A percentile compares a stretch with the other conserved stretches of the same genome.
Evolutionary conservation across 2,797 vertebrate genomes (phyloP).

Genomic region (Eulemur albifrons): DNA sequence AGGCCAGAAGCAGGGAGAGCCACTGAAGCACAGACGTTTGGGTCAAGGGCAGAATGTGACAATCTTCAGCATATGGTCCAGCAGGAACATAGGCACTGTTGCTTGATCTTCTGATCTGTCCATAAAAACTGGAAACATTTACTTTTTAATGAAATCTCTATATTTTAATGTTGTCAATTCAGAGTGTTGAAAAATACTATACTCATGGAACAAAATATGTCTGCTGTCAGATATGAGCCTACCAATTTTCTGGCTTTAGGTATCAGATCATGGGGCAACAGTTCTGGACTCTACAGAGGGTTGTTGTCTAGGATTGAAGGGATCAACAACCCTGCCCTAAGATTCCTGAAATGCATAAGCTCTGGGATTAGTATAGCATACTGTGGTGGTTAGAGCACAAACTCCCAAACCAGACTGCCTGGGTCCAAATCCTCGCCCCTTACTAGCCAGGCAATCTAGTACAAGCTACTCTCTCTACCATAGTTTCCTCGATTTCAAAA

Average conservation of each 20-base stretch:
- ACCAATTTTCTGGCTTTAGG: not conserved
- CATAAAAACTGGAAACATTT: not conserved
- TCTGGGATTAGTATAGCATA: not conserved
- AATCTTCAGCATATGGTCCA: not conserved
- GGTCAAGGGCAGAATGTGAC: not conserved
- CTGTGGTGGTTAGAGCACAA: not conserved
- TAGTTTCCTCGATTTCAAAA: not conserved
- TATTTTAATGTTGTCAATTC: not conserved
- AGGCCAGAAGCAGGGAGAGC: not conserved
- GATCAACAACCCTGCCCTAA: not conserved
- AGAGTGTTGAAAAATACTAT: not conserved
- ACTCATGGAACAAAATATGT: not conserved
- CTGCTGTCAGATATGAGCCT: not conserved
- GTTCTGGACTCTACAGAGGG: not conserved
- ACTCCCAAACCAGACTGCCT: not conserved
- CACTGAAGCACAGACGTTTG: not conserved
- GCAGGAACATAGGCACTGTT: no score
- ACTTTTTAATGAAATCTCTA: not conserved
- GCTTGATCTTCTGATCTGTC: no score
- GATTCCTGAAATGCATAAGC: not conserved
- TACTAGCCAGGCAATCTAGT: not conserved
- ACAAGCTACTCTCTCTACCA: not conserved
- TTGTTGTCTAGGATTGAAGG: not conserved
- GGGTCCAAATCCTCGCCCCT: not conserved
- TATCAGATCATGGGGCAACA: not conserved